Percentiles rank a stretch among this genome's conserved stretches.
Evolutionary conservation across 1,140 invertebrate genomes (phyloP).

Genomic region (Episyrphus balteatus): DNA sequence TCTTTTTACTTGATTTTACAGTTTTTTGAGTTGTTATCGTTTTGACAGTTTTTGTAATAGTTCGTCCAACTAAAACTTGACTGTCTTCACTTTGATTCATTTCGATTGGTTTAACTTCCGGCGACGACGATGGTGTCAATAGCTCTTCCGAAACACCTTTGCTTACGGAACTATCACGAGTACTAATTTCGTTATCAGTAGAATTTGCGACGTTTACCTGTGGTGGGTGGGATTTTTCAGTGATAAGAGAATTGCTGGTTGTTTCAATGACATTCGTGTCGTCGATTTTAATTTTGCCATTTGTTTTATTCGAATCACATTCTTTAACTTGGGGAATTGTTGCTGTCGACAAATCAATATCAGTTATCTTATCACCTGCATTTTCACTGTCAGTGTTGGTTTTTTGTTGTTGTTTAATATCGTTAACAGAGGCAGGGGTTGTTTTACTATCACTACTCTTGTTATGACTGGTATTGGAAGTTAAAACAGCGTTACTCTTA

Average conservation of each 20-base stretch:
- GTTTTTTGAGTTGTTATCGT: not conserved
- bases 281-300: not conserved
- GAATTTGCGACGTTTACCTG: not conserved
- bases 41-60: not conserved
- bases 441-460: not conserved
- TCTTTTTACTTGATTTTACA: too few relatives aligned
- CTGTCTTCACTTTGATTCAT: not conserved
- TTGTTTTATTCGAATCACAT: too few relatives aligned
- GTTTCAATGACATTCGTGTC: not conserved
- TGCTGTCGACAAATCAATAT: not conserved
- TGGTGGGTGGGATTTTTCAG: conserved; percentile 15
- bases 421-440: not conserved
- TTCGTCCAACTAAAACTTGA: not conserved
- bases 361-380: not conserved
- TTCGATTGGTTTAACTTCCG: not conserved
- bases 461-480: too few relatives aligned
- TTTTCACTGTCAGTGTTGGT: conserved; percentile 3
- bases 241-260: conserved; percentile 5
- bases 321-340: not conserved
- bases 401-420: not conserved
- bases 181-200: too few relatives aligned
- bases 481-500: too few relatives aligned
- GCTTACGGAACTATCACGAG: too few relatives aligned
- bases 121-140: not conserved
- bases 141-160: not conserved